A percentile compares a stretch with the other conserved stretches of the same genome.
Evolutionary conservation across 1,140 invertebrate species (phyloP).

Genomic region (Drosophila nannoptera): DNA sequence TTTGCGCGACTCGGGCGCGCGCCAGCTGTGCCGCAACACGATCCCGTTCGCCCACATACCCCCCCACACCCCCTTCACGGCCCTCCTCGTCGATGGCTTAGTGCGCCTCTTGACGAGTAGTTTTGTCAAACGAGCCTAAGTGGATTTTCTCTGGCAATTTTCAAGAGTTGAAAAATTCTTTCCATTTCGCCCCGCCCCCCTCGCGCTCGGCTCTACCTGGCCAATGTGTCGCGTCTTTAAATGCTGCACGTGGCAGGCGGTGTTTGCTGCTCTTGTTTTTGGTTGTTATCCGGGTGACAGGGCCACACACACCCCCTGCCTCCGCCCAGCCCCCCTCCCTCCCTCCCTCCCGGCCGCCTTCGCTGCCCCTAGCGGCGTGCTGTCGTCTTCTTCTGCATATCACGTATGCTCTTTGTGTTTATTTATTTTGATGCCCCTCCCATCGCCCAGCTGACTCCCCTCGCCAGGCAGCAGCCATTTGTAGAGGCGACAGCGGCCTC

Average conservation of each 20-base stretch:
- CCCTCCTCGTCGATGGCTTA: not conserved
- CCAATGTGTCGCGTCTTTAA: slow-evolving; percentile 24
- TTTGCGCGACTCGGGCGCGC: slow-evolving; percentile 50
- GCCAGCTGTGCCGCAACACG: slow-evolving; percentile 30
- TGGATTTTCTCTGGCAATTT: slow-evolving; percentile 61
- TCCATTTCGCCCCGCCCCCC: not conserved
- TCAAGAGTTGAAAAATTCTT: slow-evolving; percentile 13
- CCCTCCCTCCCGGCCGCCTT: not conserved
- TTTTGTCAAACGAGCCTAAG: slow-evolving; percentile 75
- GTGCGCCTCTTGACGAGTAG: slow-evolving; percentile 47
- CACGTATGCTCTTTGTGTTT: slow-evolving; percentile 66
- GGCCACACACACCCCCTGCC: slow-evolving; percentile 15
- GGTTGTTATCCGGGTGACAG: slow-evolving; percentile 25
- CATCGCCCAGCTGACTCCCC: not conserved
- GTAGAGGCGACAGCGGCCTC: slow-evolving; percentile 15
- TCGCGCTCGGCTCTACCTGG: not conserved
- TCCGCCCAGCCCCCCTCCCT: not conserved
- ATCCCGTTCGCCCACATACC: too few relatives aligned
- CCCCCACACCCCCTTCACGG: not conserved
- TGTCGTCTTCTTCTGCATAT: slow-evolving; percentile 36
- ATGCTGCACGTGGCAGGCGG: slow-evolving; percentile 37
- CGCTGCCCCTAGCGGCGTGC: slow-evolving; percentile 10
- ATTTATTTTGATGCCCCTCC: slow-evolving; percentile 61
- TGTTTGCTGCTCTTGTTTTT: slow-evolving; percentile 15
- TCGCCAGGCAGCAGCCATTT: slow-evolving; percentile 33